These are phyloP conservation scores for Kryptolebias ocellatus DNA, from an alignment of 2,797 vertebrate species.

Conservation along the genomic window DNA sequence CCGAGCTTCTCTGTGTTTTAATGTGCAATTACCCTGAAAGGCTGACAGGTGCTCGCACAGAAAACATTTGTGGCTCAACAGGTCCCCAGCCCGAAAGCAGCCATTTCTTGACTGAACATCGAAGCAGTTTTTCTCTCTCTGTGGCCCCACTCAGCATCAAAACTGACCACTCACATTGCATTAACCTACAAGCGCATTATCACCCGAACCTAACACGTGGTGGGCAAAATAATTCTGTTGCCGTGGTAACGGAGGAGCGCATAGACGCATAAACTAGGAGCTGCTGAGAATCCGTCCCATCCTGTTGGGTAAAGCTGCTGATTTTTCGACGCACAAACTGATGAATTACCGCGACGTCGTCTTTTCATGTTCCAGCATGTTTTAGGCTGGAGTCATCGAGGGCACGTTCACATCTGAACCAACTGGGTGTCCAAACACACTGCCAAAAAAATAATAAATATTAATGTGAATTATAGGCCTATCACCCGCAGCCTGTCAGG, in stretches of 20 bases:
- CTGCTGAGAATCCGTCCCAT: constrained; percentile 59
- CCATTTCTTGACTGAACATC: neutral
- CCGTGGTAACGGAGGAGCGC: constrained; percentile 71
- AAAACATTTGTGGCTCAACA: no score
- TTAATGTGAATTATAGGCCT: neutral
- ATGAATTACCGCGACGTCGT: constrained; percentile 62
- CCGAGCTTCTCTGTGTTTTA: no score
- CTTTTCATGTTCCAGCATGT: constrained; percentile 35
- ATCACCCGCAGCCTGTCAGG: no score
- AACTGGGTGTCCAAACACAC: neutral
- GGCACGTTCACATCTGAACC: constrained; percentile 3
- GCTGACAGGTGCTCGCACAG: no score
- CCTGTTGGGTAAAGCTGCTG: constrained; percentile 51
- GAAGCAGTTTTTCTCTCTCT: constrained; percentile 1
- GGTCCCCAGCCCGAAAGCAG: neutral
- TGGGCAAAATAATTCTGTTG: constrained; percentile 64
- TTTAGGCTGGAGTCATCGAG: constrained; percentile 12
- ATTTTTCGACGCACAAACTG: constrained; percentile 32
- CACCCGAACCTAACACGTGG: constrained; percentile 52
- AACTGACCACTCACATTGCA: constrained; percentile 29
- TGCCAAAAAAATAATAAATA: neutral
- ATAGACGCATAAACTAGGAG: constrained; percentile 57
- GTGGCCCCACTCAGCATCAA: constrained; percentile 5
- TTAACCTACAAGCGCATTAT: constrained; percentile 53
- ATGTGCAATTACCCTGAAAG: no score